These are phyloP conservation scores for Arbacia lixula DNA, from an alignment of 53 echinoderm and acorn worm genomes.

Conservation along the genomic window DNA sequence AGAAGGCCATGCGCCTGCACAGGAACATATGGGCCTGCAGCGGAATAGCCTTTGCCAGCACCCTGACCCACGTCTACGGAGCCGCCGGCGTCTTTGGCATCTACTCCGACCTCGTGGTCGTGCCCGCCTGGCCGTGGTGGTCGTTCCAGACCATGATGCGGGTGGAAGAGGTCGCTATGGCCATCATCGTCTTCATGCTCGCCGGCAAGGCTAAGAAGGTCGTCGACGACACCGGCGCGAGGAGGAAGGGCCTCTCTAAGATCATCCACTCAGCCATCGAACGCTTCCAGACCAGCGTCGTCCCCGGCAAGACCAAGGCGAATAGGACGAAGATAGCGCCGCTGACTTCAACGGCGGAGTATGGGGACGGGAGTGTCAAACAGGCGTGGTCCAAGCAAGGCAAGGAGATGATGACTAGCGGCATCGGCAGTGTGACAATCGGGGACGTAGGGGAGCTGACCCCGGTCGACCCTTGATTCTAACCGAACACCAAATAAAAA, in stretches of 20 bases:
- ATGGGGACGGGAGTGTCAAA: not conserved
- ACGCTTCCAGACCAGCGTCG: not conserved
- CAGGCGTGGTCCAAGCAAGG: not conserved
- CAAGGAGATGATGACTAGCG: not conserved
- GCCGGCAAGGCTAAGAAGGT: conserved; percentile 74
- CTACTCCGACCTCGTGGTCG: conserved; percentile 74
- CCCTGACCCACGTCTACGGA: conserved; percentile 85
- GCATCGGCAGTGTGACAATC: conserved; percentile 2
- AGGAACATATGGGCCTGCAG: conserved; percentile 67
- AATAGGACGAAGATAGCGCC: conserved; percentile 1
- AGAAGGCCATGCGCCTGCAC: conserved; percentile 72
- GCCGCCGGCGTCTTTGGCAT: conserved; percentile 90
- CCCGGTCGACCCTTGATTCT: not conserved
- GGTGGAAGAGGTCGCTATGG: conserved; percentile 75
- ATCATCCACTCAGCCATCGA: conserved; percentile 16
- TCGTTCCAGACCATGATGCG: conserved; percentile 81
- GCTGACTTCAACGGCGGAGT: conserved; percentile 1
- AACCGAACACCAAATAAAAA: too few relatives aligned
- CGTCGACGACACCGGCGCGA: not conserved
- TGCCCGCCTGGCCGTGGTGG: conserved; percentile 94
- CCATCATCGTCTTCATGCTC: conserved; percentile 64
- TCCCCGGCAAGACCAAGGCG: not conserved
- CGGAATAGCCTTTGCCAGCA: conserved; percentile 64
- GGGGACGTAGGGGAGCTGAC: not conserved
- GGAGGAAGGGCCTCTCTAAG: conserved; percentile 2